Evolutionary conservation across 2,888 invertebrate genomes (phyloP).

Genomic region (Drosophila neotestacea): DNA sequence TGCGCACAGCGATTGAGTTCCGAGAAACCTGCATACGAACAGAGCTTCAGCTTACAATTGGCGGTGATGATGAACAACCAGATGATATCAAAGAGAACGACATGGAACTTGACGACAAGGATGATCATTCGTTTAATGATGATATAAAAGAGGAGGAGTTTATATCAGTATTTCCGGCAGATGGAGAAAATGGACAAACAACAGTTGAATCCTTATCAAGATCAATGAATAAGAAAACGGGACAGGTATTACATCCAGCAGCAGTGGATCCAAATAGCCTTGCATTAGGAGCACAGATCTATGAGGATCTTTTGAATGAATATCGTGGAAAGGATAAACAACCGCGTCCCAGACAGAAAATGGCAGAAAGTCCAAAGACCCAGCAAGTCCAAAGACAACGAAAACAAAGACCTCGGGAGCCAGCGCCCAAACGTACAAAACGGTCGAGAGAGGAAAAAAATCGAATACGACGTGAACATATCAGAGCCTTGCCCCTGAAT

Average conservation of each 20-base stretch:
- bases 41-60: conserved; percentile 38
- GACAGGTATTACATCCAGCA: background rate
- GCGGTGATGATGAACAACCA: background rate
- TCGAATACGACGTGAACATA: conserved; percentile 61
- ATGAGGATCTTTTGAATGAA: conserved; percentile 60
- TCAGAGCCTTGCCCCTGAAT: conserved; percentile 52
- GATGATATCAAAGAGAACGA: background rate
- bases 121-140: background rate
- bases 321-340: conserved; percentile 43
- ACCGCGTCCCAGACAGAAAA: conserved; percentile 15
- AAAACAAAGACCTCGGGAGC: conserved; percentile 3
- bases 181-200: conserved; percentile 5
- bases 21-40: conserved; percentile 58
- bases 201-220: conserved; percentile 15
- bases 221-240: background rate
- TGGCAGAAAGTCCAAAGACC: background rate
- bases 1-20: conserved; percentile 57
- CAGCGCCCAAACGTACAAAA: conserved; percentile 24
- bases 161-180: conserved; percentile 2
- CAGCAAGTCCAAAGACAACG: conserved; percentile 6
- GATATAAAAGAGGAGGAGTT: conserved; percentile 20
- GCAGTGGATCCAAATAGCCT: conserved; percentile 54
- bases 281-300: conserved; percentile 53
- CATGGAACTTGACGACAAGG: background rate
- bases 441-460: conserved; percentile 56